Base-by-base conservation (phyloP, 2,797 vertebrate species). In the Enteromius argenteus region DNA sequence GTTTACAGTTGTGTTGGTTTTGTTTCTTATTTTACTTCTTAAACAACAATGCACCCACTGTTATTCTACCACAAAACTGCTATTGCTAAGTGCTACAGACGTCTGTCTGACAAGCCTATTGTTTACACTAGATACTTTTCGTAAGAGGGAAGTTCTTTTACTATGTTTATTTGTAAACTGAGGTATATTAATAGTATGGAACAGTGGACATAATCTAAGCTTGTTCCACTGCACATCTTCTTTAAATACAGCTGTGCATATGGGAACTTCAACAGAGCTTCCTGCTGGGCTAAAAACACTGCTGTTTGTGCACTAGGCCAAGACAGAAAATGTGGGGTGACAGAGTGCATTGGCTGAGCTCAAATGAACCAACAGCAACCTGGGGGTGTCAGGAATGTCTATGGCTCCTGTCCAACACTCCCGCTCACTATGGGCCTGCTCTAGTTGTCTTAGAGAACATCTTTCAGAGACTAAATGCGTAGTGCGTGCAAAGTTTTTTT, bases 281-380 rank as follows among this genome's bases (percentile, higher is more conserved):
- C 85, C 86, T 35, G 72, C 83, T 60, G 77, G 75, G 80, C 86
- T 81, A 80, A 81, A 86, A 89, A 81, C 88, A 83, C 84, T 84
- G 35, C 73, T 87, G 85, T 86, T 86, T 89, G 77, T 83, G 86
- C 79, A 81, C 86, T 58, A 85, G 80, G 80, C 77, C 78, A 83
- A 56, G 80, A 77, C 56, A 85, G 85, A 84, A 85, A 85, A 86
- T 77, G 88, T 76, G 93, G 94, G 94, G 94, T 95, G 94, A 95
- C 89, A 92, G 95, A 95, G 95, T 95, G 91, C 95, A 95, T 89
- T 87, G 90, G 91, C 93, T 95, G 94, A 93, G 94, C 94, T 94
- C 90, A 93, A 94, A 95, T 94, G 93, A 95, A 94, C 94, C 94
- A 94, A 94, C 91, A 90, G 93, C 93, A 95, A 94, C 93, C 93